Percentiles rank a stretch among this genome's conserved stretches.
Conservation (phyloP, 2,888 invertebrate genomes). For the Doris montereyensis region DNA sequence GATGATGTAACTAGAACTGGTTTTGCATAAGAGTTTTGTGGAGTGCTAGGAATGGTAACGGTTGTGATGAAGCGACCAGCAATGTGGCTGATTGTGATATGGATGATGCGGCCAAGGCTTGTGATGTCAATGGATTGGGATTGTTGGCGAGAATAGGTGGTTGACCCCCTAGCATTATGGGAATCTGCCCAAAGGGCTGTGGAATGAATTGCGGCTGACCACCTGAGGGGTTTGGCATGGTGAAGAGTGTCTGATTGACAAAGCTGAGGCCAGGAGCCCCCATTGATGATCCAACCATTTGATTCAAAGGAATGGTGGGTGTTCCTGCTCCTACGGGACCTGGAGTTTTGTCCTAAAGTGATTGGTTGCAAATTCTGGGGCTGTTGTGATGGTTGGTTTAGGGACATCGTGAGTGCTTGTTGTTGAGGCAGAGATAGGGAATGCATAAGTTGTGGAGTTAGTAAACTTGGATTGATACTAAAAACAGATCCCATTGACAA, state of each 20-base stretch:
- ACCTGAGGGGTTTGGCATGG: constrained; percentile 40
- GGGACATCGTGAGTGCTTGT: constrained; percentile 40
- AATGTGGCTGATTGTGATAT: neutral
- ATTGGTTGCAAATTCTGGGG: constrained; percentile 27
- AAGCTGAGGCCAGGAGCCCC: constrained; percentile 25
- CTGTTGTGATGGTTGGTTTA: constrained; percentile 34
- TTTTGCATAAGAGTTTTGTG: constrained; percentile 24
- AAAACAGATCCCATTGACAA: constrained; percentile 37
- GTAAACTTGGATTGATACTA: constrained; percentile 33
- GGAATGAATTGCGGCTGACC: constrained; percentile 43
- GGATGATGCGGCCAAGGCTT: constrained; percentile 21
- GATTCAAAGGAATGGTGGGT: neutral
- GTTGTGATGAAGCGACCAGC: no score
- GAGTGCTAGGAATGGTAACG: constrained; percentile 8
- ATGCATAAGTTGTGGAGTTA: constrained; percentile 47
- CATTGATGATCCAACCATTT: constrained; percentile 7
- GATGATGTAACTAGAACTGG: constrained; percentile 36
- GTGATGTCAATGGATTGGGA: constrained; percentile 40
- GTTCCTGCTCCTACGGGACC: neutral
- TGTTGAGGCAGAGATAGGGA: constrained; percentile 46
- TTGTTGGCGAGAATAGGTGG: constrained; percentile 45
- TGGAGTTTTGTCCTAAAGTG: constrained; percentile 25
- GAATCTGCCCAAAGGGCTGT: constrained; percentile 44
- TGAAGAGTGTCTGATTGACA: constrained; percentile 43
- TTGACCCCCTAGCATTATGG: constrained; percentile 46